Evolutionary conservation across 2,113 vertebrate genomes (phyloP).

Genomic region (Prietella phreatophila): DNA sequence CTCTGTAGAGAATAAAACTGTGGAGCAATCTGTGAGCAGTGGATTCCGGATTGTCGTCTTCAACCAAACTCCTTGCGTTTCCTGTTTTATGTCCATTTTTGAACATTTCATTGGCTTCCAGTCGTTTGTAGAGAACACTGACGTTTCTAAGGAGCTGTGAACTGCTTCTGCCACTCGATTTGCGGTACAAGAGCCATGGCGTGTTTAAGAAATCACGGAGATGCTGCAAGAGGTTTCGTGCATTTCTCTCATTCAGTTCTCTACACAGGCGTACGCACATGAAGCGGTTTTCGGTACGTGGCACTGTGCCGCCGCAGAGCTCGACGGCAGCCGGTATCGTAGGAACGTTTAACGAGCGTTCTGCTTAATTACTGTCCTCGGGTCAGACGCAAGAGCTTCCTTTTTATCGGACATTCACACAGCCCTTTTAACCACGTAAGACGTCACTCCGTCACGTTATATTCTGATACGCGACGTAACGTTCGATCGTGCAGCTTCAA

Average conservation of each 20-base stretch:
- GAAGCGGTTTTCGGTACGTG: background rate
- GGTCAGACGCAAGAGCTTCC: background rate
- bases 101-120: background rate
- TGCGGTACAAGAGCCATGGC: background rate
- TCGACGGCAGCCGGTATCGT: background rate
- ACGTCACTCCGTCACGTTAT: background rate
- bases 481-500: background rate
- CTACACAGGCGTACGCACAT: too few species aligned
- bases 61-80: background rate
- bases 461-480: background rate
- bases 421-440: background rate
- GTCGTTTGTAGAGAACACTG: background rate
- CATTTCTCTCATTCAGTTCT: background rate
- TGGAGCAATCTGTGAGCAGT: slow-evolving; percentile 46
- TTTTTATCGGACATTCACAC: too few species aligned
- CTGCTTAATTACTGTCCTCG: background rate
- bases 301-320: background rate
- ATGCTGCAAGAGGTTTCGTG: background rate
- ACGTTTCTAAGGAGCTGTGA: background rate
- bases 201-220: background rate
- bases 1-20: slow-evolving; percentile 69
- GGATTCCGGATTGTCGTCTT: background rate
- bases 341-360: background rate
- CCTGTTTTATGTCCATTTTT: background rate
- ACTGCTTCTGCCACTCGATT: background rate